Conservation (phyloP, 2,797 vertebrate genomes). For the Gallinago stenura region DNA sequence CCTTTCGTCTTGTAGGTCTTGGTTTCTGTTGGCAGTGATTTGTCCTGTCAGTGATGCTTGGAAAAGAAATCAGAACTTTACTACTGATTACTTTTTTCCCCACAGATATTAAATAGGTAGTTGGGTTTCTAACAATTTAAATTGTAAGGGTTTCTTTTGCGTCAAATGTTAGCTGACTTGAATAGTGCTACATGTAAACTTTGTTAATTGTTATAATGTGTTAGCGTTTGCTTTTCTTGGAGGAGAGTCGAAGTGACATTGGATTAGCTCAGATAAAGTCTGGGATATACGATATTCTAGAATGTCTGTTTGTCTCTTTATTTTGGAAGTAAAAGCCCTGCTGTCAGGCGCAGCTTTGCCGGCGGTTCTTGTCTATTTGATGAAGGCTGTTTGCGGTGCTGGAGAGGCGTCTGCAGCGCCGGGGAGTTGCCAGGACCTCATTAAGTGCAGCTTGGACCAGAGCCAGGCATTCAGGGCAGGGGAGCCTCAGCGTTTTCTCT, state of each 20-base stretch:
- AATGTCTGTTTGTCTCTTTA: background rate
- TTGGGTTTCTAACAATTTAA: background rate
- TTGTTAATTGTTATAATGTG: background rate
- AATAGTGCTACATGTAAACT: background rate
- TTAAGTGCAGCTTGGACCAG: conserved; percentile 44
- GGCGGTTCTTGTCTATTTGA: background rate
- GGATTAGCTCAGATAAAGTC: background rate
- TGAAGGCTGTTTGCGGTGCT: background rate
- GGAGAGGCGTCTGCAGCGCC: conserved; percentile 20
- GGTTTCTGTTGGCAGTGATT: background rate
- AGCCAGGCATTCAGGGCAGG: conserved; percentile 56
- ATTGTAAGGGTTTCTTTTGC: background rate
- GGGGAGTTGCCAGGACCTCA: conserved; percentile 56
- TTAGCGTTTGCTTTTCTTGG: background rate
- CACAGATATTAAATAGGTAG: background rate
- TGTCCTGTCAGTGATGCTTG: background rate
- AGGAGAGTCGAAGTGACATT: background rate
- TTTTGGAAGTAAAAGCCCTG: background rate
- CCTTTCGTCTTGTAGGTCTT: background rate
- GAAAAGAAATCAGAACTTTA: background rate
- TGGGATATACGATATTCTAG: background rate
- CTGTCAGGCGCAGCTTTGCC: conserved; percentile 13
- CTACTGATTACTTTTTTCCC: background rate
- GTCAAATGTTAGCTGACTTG: background rate
- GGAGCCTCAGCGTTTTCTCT: conserved; percentile 15